These are phyloP conservation scores for Cercopithecus mona DNA, from an alignment of 2,113 vertebrate species.

Conservation along the genomic window DNA sequence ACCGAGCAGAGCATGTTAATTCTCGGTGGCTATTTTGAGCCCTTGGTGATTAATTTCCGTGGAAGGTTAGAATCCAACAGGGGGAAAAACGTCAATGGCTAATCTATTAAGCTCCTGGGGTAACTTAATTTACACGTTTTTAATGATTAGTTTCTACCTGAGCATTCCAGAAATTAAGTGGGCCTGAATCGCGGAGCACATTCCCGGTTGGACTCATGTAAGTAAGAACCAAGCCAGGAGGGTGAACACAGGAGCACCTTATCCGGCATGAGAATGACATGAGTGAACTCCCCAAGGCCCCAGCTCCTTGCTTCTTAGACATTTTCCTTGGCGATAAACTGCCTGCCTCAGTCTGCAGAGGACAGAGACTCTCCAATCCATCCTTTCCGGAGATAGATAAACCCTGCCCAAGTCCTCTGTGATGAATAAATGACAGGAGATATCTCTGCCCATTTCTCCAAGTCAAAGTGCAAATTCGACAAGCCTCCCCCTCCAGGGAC, in stretches of 20 bases:
- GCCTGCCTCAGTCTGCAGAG: not conserved
- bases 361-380: rapidly evolving
- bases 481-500: not conserved
- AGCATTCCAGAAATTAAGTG: slow-evolving; percentile 75
- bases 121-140: slow-evolving; percentile 87
- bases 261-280: rapidly evolving
- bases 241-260: rapidly evolving
- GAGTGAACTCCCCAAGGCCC: not conserved
- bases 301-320: too few species aligned
- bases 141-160: slow-evolving; percentile 83
- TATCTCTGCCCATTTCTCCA: not conserved
- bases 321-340: not conserved
- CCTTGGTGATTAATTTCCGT: slow-evolving; percentile 81
- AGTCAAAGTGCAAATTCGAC: too few species aligned
- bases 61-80: slow-evolving; percentile 80
- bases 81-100: slow-evolving; percentile 82
- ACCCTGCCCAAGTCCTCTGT: rapidly evolving
- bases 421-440: not conserved
- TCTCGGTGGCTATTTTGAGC: slow-evolving; percentile 60
- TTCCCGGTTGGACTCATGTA: slow-evolving; percentile 59
- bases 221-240: slow-evolving; percentile 39
- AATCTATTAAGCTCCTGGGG: slow-evolving; percentile 83
- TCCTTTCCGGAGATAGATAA: not conserved
- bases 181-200: slow-evolving; percentile 64
- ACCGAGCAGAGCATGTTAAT: not conserved